These are phyloP conservation scores for Lasioglossum pauxillum DNA, from an alignment of 2,888 invertebrate species.

Conservation along the genomic window DNA sequence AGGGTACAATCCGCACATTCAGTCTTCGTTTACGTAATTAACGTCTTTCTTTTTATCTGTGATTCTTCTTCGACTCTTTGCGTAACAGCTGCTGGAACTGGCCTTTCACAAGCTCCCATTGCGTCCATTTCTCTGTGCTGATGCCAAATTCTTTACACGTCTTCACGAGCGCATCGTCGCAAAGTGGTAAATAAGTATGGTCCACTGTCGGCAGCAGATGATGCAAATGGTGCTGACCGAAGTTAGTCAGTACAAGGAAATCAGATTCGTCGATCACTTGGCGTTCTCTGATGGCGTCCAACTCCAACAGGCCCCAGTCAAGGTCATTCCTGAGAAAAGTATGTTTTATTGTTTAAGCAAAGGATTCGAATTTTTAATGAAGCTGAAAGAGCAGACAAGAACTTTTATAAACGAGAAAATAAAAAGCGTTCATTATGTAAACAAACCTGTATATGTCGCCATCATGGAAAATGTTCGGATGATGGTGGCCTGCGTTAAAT, in stretches of 20 bases:
- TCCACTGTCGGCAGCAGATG: constrained; percentile 93
- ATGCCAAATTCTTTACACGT: constrained; percentile 89
- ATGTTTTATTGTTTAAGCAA: neutral
- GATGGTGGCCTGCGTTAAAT: constrained; percentile 91
- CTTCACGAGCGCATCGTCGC: constrained; percentile 88
- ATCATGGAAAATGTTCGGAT: constrained; percentile 92
- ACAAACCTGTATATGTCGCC: constrained; percentile 89
- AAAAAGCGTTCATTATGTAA: too few species aligned
- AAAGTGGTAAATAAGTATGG: constrained; percentile 89
- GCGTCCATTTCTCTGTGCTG: constrained; percentile 80
- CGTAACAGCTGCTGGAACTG: constrained; percentile 88
- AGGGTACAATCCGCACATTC: neutral
- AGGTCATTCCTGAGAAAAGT: constrained; percentile 83
- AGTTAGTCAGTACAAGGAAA: constrained; percentile 89
- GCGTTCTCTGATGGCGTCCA: constrained; percentile 91
- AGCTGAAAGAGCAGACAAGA: neutral
- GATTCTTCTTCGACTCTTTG: constrained; percentile 81
- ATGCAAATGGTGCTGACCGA: constrained; percentile 92
- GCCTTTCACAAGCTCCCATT: constrained; percentile 88
- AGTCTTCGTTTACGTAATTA: neutral
- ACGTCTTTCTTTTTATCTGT: constrained; percentile 26
- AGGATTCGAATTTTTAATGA: neutral
- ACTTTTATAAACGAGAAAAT: neutral
- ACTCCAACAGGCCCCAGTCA: constrained; percentile 92
- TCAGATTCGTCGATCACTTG: constrained; percentile 88